phyloP scores from a whole-genome alignment of 37 sponge, comb jelly and placozoan genomes.

The Petrosia ficiformis region DNA sequence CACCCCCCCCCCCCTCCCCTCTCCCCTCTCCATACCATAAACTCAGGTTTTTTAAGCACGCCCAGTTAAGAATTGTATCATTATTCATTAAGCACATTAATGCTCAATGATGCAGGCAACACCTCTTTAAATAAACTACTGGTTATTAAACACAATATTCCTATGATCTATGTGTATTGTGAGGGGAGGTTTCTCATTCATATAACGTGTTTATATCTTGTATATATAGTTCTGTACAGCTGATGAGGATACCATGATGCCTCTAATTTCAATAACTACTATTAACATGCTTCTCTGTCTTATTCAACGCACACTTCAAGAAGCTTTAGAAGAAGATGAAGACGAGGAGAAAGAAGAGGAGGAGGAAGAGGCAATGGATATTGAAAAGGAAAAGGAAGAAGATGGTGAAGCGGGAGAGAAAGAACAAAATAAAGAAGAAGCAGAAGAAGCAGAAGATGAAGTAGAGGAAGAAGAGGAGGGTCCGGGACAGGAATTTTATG shows the following conservation, averaged over 20 bases:
- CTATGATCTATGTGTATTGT: too few relatives aligned
- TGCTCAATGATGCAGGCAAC: too few relatives aligned
- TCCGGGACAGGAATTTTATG: background rate
- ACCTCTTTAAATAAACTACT: background rate
- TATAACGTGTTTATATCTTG: too few relatives aligned
- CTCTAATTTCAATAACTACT: slow-evolving; percentile 34
- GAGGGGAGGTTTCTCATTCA: too few relatives aligned
- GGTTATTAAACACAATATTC: too few relatives aligned
- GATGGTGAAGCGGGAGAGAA: slow-evolving; percentile 6
- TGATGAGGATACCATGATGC: slow-evolving; percentile 12
- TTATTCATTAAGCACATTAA: too few relatives aligned
- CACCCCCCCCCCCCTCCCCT: too few relatives aligned
- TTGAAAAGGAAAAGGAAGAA: background rate
- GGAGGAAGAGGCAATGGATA: slow-evolving; percentile 16
- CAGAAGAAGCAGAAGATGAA: slow-evolving; percentile 17
- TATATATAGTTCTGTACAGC: slow-evolving; percentile 7
- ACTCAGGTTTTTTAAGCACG: too few relatives aligned
- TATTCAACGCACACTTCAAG: slow-evolving; percentile 21
- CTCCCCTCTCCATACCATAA: too few relatives aligned
- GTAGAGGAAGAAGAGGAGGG: background rate
- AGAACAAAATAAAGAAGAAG: slow-evolving; percentile 1
- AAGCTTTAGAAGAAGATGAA: background rate
- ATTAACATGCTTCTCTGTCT: slow-evolving; percentile 45
- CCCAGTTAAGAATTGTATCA: too few relatives aligned
- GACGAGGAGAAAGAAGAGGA: background rate